phyloP scores from a whole-genome alignment of 2,797 vertebrate species.

The Poecilia wingei region DNA sequence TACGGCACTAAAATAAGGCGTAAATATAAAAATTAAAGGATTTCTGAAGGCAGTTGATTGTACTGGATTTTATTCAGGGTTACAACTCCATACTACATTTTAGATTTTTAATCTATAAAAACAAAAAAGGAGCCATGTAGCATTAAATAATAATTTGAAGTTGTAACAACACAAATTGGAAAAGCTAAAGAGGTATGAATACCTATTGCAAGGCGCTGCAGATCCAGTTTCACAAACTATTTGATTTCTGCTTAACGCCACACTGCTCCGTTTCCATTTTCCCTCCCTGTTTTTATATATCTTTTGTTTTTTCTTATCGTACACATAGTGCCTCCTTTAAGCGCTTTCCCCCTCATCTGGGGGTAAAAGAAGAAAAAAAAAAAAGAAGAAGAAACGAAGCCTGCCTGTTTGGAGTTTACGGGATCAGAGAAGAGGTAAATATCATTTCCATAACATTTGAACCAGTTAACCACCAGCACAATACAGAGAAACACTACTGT shows the following conservation, averaged over 20 bases:
- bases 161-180: background rate
- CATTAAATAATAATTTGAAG: background rate
- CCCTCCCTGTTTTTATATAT: background rate
- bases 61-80: background rate
- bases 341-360: constrained; percentile 44
- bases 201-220: background rate
- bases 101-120: background rate
- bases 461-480: constrained; percentile 77
- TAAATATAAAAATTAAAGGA: background rate
- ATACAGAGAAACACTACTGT: constrained; percentile 73
- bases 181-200: background rate
- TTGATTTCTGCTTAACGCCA: background rate
- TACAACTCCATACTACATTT: background rate
- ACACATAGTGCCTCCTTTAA: constrained; percentile 62
- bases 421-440: constrained; percentile 77
- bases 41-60: background rate
- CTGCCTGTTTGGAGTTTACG: constrained; percentile 64
- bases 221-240: constrained; percentile 3
- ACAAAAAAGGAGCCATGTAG: background rate
- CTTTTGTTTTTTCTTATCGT: constrained; percentile 32
- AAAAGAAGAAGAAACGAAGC: background rate
- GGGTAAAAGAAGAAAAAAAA: background rate
- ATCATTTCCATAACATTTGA: constrained; percentile 82
- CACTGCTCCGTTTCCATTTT: constrained; percentile 21
- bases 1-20: background rate